These are phyloP conservation scores for Platerodrilus igneus DNA, from an alignment of 2,888 invertebrate genomes.

Conservation along the genomic window DNA sequence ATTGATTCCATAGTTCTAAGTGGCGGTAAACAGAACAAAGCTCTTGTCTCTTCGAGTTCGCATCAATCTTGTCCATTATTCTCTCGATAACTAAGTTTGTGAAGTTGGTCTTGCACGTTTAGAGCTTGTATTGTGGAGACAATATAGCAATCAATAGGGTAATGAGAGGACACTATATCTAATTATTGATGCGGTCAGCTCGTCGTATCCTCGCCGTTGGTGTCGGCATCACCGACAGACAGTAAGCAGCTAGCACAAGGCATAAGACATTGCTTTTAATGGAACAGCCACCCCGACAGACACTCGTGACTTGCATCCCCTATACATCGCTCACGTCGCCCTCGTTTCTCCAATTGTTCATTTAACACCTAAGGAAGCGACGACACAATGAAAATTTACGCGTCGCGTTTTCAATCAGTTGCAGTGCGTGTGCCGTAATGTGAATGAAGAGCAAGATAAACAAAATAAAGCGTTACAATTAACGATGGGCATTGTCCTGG, in stretches of 20 bases:
- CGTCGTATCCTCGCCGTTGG: conserved; percentile 39
- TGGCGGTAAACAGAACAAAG: too few relatives aligned
- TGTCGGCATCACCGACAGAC: too few relatives aligned
- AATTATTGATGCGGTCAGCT: conserved; percentile 47
- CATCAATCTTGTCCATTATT: conserved; percentile 42
- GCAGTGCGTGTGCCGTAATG: conserved; percentile 30
- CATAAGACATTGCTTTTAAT: conserved; percentile 34
- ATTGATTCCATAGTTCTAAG: too few relatives aligned
- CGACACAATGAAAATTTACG: conserved; percentile 8
- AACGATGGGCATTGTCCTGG: too few relatives aligned
- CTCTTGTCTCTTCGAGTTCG: conserved; percentile 16
- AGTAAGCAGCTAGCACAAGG: too few relatives aligned
- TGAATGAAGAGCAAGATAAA: too few relatives aligned
- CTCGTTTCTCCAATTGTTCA: conserved; percentile 14
- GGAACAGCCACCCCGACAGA: conserved; percentile 27
- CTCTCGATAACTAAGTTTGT: conserved; percentile 43
- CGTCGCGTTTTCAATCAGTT: conserved; percentile 19
- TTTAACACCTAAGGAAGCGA: conserved; percentile 19
- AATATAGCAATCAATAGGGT: conserved; percentile 52
- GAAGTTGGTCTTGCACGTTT: conserved; percentile 43
- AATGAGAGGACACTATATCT: conserved; percentile 51
- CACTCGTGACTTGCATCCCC: conserved; percentile 22
- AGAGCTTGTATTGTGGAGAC: conserved; percentile 37
- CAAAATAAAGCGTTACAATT: too few relatives aligned
- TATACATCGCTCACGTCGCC: too few relatives aligned